Evolutionary conservation across 92 coral and sea anemone species (phyloP).

Genomic region (Zoanthus sociatus): DNA sequence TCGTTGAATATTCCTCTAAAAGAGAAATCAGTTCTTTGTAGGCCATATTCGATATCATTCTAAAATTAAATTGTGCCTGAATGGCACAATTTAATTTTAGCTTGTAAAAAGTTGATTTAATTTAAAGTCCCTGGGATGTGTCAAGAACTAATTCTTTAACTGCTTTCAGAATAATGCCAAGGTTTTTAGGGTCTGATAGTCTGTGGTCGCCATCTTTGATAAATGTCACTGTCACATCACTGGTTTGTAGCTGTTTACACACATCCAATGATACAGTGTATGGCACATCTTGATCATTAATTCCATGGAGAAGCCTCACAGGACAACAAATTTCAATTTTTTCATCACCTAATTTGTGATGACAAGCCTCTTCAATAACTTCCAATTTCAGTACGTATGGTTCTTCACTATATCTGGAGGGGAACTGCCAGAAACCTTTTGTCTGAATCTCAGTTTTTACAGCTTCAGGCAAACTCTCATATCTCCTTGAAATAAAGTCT

Average conservation of each 20-base stretch:
- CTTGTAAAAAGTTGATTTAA: too few relatives aligned
- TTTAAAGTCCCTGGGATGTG: conserved; percentile 6
- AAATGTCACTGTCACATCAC: conserved; percentile 68
- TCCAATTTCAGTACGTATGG: conserved; percentile 75
- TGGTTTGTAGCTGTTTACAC: conserved; percentile 61
- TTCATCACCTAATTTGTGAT: conserved; percentile 56
- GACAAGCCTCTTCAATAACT: conserved; percentile 68
- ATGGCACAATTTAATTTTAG: too few relatives aligned
- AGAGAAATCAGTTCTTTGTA: too few relatives aligned
- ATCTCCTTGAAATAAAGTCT: conserved; percentile 72
- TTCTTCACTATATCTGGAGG: conserved; percentile 66
- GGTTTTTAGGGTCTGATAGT: conserved; percentile 69
- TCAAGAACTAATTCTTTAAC: conserved; percentile 65
- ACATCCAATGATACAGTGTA: conserved; percentile 76
- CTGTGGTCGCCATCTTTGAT: conserved; percentile 82
- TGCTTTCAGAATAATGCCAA: conserved; percentile 62
- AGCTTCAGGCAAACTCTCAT: conserved; percentile 65
- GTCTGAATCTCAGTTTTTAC: conserved; percentile 65
- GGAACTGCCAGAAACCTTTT: conserved; percentile 76
- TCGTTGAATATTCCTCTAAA: too few relatives aligned
- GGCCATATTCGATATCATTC: too few relatives aligned
- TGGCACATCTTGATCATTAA: conserved; percentile 81
- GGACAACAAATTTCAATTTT: conserved; percentile 67
- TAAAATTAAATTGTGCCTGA: too few relatives aligned
- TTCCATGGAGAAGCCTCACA: conserved; percentile 84